Percentiles rank a stretch among this genome's conserved stretches.
phyloP scores from a whole-genome alignment of 2,113 vertebrate species.

The Oophaga pumilio region DNA sequence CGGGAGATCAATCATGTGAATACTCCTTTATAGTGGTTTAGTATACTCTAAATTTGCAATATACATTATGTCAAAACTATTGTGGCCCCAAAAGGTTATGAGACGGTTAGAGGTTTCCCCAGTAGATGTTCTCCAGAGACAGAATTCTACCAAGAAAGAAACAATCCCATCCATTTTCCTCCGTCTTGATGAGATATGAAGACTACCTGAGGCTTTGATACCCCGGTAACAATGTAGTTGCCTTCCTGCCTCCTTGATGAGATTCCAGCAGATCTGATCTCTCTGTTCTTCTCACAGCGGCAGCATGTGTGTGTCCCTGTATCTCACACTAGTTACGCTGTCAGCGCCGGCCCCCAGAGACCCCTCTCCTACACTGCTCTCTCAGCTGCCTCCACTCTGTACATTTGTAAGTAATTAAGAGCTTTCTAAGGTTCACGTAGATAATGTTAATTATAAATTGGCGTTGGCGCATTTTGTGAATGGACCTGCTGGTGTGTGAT shows the following conservation, averaged over 20 bases:
- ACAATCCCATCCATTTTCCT: no score
- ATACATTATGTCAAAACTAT: no score
- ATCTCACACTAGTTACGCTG: background rate
- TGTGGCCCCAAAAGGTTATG: background rate
- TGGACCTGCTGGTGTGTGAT: slow-evolving; percentile 1
- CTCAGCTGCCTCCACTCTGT: background rate
- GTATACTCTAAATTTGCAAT: no score
- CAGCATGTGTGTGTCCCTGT: background rate
- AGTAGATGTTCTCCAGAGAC: background rate
- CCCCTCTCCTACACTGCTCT: background rate
- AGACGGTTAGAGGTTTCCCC: background rate
- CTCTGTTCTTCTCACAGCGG: background rate
- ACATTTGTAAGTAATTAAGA: slow-evolving; percentile 37
- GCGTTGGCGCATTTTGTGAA: slow-evolving; percentile 28
- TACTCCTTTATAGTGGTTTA: no score
- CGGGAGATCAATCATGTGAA: no score
- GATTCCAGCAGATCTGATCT: background rate
- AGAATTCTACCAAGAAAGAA: background rate
- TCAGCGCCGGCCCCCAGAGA: background rate
- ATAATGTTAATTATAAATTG: slow-evolving; percentile 44
- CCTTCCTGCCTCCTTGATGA: background rate
- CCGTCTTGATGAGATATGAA: background rate
- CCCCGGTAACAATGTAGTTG: background rate
- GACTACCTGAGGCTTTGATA: background rate
- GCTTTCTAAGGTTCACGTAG: background rate